Percentiles rank a stretch among this genome's conserved stretches.
Evolutionary conservation across 2,797 vertebrate species (phyloP).

Genomic region (Furcifer pardalis): DNA sequence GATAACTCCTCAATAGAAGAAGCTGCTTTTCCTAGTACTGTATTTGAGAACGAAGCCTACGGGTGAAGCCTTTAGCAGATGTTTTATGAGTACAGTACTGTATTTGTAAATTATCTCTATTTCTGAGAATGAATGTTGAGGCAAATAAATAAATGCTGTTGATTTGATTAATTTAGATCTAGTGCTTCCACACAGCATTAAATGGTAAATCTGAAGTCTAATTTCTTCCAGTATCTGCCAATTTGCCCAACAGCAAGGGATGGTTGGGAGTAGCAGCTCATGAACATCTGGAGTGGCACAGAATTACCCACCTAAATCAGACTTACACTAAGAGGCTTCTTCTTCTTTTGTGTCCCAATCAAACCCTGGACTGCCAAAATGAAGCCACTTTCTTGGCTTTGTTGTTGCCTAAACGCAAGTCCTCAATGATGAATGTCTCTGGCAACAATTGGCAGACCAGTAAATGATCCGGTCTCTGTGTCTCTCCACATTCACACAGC

Average conservation of each 20-base stretch:
- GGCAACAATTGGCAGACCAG: no score
- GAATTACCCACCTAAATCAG: no score
- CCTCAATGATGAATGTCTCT: no score
- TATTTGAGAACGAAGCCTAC: neutral
- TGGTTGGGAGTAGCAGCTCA: neutral
- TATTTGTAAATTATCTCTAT: conserved; percentile 6
- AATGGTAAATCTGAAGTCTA: neutral
- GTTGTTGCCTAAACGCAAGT: no score
- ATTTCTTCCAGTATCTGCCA: neutral
- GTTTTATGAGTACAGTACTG: neutral
- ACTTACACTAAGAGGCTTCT: no score
- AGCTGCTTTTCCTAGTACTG: conserved; percentile 4
- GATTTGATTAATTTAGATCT: neutral
- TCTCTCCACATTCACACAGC: no score
- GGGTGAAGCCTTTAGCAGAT: neutral
- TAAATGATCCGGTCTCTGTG: no score
- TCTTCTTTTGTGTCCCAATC: no score
- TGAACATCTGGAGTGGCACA: neutral
- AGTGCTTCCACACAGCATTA: neutral
- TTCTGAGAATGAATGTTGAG: conserved; percentile 30
- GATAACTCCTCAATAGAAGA: conserved; percentile 27
- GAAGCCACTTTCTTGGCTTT: no score
- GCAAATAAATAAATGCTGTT: neutral
- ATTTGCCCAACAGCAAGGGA: neutral
- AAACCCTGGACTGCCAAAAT: no score